Base-by-base conservation (phyloP, 2,797 vertebrate species). In the Falco cherrug region DNA sequence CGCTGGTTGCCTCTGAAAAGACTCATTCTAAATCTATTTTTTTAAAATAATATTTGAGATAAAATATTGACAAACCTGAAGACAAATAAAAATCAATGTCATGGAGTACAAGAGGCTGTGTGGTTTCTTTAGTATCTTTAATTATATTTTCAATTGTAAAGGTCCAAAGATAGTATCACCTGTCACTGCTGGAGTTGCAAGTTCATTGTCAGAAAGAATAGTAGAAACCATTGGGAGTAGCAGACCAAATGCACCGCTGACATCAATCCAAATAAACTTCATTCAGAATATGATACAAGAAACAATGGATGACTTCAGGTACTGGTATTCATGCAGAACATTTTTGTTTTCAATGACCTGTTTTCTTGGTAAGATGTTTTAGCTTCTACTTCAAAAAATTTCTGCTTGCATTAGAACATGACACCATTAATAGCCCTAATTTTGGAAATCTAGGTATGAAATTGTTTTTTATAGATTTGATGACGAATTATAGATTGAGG, bases 231-330 rank as follows among this genome's bases (percentile, higher is more conserved):
- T 98, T 24, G 98, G 97, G 74, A 98, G 93, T n/a, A 98, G 97
- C 92, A 98, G 97, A 22, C 97, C 98, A 56, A 98, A 97, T 33
- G 98, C 98, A 75, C 99, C 99, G 14, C 96, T 99, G 96, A 99
- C 98, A 74, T 98, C 99, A 16, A 94, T 99, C 95, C 99, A 99
- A 97, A 99, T 99, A 96, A 98, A 98, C 97, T 99, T 99, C 97
- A 99, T 99, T 97, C 99, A 98, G 96, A 99, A 99, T 97, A 99
- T 99, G 99, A 99, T 99, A 96, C 99, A 99, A 39, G 99, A 99
- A 84, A 99, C 98, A 10, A 93, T 99, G 98, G 99, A 99, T 97
- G 99, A 99, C 90, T 99, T 99, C 96, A 99, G 99, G 99, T 99
- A 96, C 59, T 97, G 82, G 19, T 90, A 28, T 95, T 85, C 73